Conservation (phyloP, 2,797 vertebrate species). For the Kryptopterus vitreolus region DNA sequence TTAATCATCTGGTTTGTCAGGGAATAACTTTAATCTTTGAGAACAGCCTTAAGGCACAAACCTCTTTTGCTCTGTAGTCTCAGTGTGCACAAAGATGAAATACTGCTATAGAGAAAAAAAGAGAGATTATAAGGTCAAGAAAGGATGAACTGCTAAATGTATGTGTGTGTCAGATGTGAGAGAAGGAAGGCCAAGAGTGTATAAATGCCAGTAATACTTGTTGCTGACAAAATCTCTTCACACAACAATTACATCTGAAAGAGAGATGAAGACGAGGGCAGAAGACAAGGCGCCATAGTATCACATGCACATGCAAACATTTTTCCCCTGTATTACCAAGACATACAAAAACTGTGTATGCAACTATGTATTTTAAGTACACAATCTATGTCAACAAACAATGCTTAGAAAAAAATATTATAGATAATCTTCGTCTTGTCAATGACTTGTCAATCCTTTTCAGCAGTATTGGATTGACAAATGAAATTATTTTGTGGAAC, state of each 20-base stretch:
- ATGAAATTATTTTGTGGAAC: not conserved
- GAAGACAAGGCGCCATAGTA: conserved; percentile 12
- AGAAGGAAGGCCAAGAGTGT: conserved; percentile 23
- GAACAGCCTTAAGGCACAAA: conserved; percentile 42
- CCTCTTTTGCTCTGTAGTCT: conserved; percentile 31
- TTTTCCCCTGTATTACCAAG: conserved; percentile 16
- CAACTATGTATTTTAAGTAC: not conserved
- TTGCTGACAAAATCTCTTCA: conserved; percentile 61
- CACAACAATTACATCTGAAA: conserved; percentile 35
- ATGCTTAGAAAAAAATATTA: not conserved
- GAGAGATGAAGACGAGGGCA: not conserved
- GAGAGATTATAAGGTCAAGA: conserved; percentile 2
- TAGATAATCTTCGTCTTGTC: too few species aligned
- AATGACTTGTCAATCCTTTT: not conserved
- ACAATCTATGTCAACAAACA: not conserved
- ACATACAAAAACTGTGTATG: not conserved
- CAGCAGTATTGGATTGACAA: not conserved
- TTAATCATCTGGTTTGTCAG: conserved; percentile 56
- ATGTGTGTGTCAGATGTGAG: not conserved
- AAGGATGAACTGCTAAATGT: conserved; percentile 22
- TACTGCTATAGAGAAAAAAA: conserved; percentile 20
- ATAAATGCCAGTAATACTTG: conserved; percentile 54
- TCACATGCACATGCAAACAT: conserved; percentile 10
- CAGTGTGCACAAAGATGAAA: conserved; percentile 26
- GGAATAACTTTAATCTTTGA: conserved; percentile 52